These are phyloP conservation scores for Porites evermanni DNA, from an alignment of 92 coral and sea anemone genomes.

Conservation along the genomic window DNA sequence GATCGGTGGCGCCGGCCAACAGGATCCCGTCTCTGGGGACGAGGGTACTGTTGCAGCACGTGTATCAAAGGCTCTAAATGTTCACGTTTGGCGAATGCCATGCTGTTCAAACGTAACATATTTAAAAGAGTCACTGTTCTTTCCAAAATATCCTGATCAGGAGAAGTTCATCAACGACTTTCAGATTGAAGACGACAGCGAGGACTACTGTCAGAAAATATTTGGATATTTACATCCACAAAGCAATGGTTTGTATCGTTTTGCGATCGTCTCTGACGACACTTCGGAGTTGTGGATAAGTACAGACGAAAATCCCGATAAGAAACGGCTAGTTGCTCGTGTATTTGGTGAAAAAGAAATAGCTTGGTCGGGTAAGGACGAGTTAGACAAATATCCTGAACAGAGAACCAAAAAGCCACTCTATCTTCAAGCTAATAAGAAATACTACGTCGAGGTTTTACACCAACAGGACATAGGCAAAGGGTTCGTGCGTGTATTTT, in stretches of 20 bases:
- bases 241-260: conserved; percentile 18
- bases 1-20: too few relatives aligned
- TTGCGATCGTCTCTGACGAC: conserved; percentile 40
- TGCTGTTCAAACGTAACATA: conserved; percentile 34
- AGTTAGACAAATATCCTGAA: conserved; percentile 28
- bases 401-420: background rate
- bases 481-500: conserved; percentile 23
- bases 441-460: conserved; percentile 53
- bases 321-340: background rate
- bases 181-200: conserved; percentile 1
- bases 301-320: background rate
- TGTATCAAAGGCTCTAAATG: conserved; percentile 2
- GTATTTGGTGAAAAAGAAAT: background rate
- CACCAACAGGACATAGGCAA: conserved; percentile 42
- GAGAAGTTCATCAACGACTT: conserved; percentile 20
- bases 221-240: conserved; percentile 47
- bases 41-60: background rate
- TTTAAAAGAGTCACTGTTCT: conserved; percentile 33
- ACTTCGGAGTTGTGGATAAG: conserved; percentile 52
- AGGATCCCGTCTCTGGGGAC: too few relatives aligned
- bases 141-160: conserved; percentile 49
- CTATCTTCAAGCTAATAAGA: background rate
- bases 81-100: conserved; percentile 49
- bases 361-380: conserved; percentile 2
- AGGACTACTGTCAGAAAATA: conserved; percentile 39